Percentiles rank a stretch among this genome's conserved stretches.
Conservation (phyloP, 2,888 invertebrate genomes). For the Abrostola triplasia region DNA sequence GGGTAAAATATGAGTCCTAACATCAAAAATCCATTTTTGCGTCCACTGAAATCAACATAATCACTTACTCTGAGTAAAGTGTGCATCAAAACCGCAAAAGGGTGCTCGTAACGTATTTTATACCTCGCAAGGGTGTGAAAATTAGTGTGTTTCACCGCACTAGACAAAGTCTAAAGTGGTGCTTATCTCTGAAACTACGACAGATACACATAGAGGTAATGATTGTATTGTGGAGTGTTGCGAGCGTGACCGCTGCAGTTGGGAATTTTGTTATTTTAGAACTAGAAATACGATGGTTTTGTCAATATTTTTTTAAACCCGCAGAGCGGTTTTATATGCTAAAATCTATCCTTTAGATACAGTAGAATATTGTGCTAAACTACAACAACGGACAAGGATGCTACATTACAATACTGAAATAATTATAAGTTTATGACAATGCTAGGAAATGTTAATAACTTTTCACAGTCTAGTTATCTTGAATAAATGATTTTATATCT, state of each 20-base stretch:
- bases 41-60: constrained; percentile 32
- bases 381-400: too few relatives aligned
- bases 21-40: constrained; percentile 27
- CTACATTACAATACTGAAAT: too few relatives aligned
- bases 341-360: too few relatives aligned
- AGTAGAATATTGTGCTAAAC: too few relatives aligned
- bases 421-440: too few relatives aligned
- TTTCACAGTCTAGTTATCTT: too few relatives aligned
- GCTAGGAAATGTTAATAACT: too few relatives aligned
- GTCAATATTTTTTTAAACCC: not conserved
- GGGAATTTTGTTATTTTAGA: not conserved
- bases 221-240: constrained; percentile 43
- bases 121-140: constrained; percentile 64
- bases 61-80: constrained; percentile 32
- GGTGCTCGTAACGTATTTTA: constrained; percentile 53
- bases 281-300: not conserved
- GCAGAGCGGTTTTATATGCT: too few relatives aligned
- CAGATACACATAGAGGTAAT: constrained; percentile 33
- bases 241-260: constrained; percentile 17
- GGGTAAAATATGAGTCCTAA: constrained; percentile 6
- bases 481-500: too few relatives aligned
- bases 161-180: constrained; percentile 69
- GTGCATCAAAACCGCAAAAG: constrained; percentile 48
- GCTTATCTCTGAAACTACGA: constrained; percentile 60
- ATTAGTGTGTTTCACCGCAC: constrained; percentile 69